Conservation (phyloP, 2,888 invertebrate genomes). For the Gastracanthus pulcherrimus region DNA sequence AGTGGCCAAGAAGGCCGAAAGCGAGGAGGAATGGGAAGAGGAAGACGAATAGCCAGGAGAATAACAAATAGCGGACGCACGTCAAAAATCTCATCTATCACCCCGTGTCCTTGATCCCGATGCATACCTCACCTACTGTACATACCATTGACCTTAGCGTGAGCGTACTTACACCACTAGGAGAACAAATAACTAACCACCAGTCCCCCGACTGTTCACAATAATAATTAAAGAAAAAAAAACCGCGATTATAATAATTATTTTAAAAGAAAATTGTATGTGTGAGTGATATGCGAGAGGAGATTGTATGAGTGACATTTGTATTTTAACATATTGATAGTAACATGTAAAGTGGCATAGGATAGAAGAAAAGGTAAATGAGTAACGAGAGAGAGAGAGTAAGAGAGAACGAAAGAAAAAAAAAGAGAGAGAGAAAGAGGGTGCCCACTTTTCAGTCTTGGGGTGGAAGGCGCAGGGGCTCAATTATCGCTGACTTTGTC, state of each 20-base stretch:
- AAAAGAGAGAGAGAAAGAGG: conserved; percentile 53
- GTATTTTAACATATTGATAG: conserved; percentile 78
- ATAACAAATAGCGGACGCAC: conserved; percentile 77
- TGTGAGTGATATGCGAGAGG: conserved; percentile 69
- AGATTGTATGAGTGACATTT: conserved; percentile 75
- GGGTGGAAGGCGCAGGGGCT: conserved; percentile 60
- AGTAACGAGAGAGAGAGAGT: conserved; percentile 60
- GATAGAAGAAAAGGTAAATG: conserved; percentile 67
- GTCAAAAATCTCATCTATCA: conserved; percentile 76
- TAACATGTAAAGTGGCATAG: conserved; percentile 76
- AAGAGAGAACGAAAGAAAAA: conserved; percentile 36
- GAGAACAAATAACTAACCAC: conserved; percentile 76
- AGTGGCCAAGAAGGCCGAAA: conserved; percentile 81
- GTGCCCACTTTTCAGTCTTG: conserved; percentile 60
- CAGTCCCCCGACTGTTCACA: conserved; percentile 74
- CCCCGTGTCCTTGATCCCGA: conserved; percentile 77
- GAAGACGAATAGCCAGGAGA: conserved; percentile 79
- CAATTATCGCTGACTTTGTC: conserved; percentile 59
- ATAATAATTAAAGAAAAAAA: conserved; percentile 71
- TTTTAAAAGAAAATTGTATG: conserved; percentile 76
- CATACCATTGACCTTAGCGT: conserved; percentile 78
- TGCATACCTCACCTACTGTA: conserved; percentile 78
- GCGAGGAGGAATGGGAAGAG: conserved; percentile 81
- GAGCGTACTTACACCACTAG: conserved; percentile 77
- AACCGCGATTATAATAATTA: conserved; percentile 76